Percentiles rank a stretch among this genome's conserved stretches.
Conservation (phyloP, 2,888 invertebrate species). For the Dicycla oo region DNA sequence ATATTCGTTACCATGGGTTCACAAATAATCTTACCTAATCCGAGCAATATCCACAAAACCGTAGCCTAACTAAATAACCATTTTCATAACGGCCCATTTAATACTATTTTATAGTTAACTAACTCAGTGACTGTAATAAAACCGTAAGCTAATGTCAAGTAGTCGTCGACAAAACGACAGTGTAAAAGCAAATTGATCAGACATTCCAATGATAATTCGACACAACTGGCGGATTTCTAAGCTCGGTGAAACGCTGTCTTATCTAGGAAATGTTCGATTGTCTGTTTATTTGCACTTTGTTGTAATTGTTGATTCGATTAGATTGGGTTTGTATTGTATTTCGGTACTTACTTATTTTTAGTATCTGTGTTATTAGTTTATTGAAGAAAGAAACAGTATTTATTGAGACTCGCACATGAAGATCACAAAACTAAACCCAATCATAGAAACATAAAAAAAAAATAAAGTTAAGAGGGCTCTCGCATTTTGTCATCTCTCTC, state of each 20-base stretch:
- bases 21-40: neutral
- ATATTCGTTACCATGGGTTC: neutral
- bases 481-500: too few species aligned
- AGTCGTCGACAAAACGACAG: slow-evolving; percentile 77
- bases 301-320: slow-evolving; percentile 54
- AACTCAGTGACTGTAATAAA: slow-evolving; percentile 74
- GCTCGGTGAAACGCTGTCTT: slow-evolving; percentile 69
- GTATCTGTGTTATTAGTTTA: neutral
- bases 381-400: too few species aligned
- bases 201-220: slow-evolving; percentile 85
- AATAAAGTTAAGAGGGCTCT: too few species aligned
- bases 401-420: too few species aligned
- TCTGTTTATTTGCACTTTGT: slow-evolving; percentile 55
- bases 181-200: slow-evolving; percentile 85
- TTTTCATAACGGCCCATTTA: slow-evolving; percentile 68
- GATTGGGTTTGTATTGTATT: slow-evolving; percentile 38
- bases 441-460: too few species aligned
- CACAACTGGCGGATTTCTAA: slow-evolving; percentile 76
- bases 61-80: slow-evolving; percentile 55
- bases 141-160: slow-evolving; percentile 72
- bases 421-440: too few species aligned
- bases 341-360: too few species aligned
- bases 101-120: slow-evolving; percentile 70
- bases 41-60: neutral
- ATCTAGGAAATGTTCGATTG: slow-evolving; percentile 72